These are phyloP conservation scores for Diplodus sargus DNA, from an alignment of 2,797 vertebrate genomes.

Conservation along the genomic window DNA sequence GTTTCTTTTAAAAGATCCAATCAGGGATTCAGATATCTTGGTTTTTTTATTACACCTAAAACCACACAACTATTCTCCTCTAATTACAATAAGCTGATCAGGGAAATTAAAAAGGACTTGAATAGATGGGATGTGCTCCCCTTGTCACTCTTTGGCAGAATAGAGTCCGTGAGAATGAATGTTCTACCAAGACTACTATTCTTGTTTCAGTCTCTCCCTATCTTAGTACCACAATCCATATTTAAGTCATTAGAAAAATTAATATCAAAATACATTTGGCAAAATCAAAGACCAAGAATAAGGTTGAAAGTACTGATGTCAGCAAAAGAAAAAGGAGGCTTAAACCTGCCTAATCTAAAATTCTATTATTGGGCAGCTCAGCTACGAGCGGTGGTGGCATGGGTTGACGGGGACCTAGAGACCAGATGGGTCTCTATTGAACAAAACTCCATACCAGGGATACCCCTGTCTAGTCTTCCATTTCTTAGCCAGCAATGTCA, in stretches of 20 bases:
- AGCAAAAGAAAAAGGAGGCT: slow-evolving; percentile 10
- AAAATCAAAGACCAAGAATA: slow-evolving; percentile 20
- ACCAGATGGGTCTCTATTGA: not conserved
- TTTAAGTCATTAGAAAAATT: slow-evolving; percentile 13
- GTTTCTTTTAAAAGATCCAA: no score
- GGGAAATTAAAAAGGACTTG: no score
- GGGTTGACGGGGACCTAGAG: not conserved
- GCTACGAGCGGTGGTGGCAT: not conserved
- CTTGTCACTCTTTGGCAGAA: no score
- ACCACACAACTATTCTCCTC: no score
- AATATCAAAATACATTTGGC: slow-evolving; percentile 14
- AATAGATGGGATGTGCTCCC: no score
- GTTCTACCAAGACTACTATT: not conserved
- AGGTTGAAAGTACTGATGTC: slow-evolving; percentile 7
- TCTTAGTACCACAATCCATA: slow-evolving; percentile 10
- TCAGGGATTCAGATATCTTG: no score
- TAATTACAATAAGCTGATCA: no score
- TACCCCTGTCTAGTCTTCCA: not conserved
- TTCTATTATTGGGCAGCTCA: not conserved
- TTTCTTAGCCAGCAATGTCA: not conserved
- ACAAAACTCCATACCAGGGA: not conserved
- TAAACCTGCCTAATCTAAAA: not conserved
- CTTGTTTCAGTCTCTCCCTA: slow-evolving; percentile 30
- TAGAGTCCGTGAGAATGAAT: slow-evolving; percentile 22
- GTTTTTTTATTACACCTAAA: no score